A percentile compares a stretch with the other conserved stretches of the same genome.
Conservation (phyloP, 2,888 invertebrate species). For the Papilio elwesi region DNA sequence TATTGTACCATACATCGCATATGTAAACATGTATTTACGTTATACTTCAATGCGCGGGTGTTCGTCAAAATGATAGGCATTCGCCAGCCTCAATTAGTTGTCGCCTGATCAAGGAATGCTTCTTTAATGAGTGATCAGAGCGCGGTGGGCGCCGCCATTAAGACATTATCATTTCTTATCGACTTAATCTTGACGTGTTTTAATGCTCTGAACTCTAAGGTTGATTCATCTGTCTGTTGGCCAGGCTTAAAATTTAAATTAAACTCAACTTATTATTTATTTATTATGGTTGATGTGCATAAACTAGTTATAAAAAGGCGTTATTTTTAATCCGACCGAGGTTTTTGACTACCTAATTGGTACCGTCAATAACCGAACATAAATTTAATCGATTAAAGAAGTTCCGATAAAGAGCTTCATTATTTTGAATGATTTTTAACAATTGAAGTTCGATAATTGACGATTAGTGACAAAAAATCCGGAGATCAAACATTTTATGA, state of each 20-base stretch:
- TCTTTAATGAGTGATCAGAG: constrained; percentile 47
- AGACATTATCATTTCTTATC: constrained; percentile 62
- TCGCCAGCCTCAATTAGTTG: constrained; percentile 43
- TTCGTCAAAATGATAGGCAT: constrained; percentile 39
- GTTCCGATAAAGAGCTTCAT: too few species aligned
- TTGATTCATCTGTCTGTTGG: constrained; percentile 43
- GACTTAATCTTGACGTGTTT: constrained; percentile 55
- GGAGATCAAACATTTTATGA: too few species aligned
- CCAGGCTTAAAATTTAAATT: neutral
- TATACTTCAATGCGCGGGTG: constrained; percentile 12
- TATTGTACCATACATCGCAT: too few species aligned
- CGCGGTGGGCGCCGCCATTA: constrained; percentile 57
- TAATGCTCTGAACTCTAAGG: constrained; percentile 52
- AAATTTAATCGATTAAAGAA: too few species aligned
- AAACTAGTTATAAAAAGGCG: too few species aligned
- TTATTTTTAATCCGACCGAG: too few species aligned
- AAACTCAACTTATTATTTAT: constrained; percentile 4
- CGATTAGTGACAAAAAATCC: too few species aligned
- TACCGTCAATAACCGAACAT: too few species aligned
- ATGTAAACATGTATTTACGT: constrained; percentile 6
- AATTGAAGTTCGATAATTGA: too few species aligned
- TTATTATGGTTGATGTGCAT: too few species aligned
- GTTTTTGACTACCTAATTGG: too few species aligned
- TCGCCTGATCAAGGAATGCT: constrained; percentile 49
- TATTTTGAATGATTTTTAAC: too few species aligned